phyloP scores from a whole-genome alignment of 2,797 vertebrate species.

The Delichon dasypus region DNA sequence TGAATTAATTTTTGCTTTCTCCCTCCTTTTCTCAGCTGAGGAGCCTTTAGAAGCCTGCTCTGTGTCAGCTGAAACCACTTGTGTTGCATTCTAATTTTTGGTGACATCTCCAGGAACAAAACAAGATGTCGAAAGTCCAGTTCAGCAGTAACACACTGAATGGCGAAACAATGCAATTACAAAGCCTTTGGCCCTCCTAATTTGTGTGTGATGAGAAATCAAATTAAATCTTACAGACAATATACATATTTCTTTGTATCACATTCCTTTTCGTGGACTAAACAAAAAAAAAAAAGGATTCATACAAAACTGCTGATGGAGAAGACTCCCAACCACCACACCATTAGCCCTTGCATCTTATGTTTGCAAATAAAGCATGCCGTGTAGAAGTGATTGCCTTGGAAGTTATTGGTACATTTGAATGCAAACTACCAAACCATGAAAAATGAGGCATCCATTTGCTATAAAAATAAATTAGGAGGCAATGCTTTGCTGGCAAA shows the following conservation, averaged over 20 bases:
- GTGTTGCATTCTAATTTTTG: background rate
- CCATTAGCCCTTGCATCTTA: conserved; percentile 58
- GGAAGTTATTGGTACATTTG: conserved; percentile 76
- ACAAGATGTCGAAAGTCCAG: background rate
- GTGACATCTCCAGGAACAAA: background rate
- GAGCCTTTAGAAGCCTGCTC: background rate
- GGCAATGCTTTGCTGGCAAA: conserved; percentile 72
- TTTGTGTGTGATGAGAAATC: background rate
- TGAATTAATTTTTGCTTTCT: background rate
- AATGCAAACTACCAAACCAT: conserved; percentile 79
- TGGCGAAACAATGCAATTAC: background rate
- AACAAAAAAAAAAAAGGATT: background rate
- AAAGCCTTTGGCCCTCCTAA: background rate
- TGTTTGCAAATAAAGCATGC: conserved; percentile 62
- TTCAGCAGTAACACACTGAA: background rate
- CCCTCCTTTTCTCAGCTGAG: background rate
- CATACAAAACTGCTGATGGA: conserved; percentile 50
- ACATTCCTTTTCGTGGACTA: background rate
- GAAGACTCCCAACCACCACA: conserved; percentile 54
- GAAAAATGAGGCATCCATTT: conserved; percentile 75
- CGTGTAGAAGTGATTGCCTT: conserved; percentile 70
- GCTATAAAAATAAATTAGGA: conserved; percentile 81
- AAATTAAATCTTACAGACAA: background rate
- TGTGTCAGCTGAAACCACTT: background rate
- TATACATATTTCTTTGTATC: background rate